These are phyloP conservation scores for Nycticebus coucang DNA, from an alignment of 2,113 vertebrate genomes.

Conservation along the genomic window DNA sequence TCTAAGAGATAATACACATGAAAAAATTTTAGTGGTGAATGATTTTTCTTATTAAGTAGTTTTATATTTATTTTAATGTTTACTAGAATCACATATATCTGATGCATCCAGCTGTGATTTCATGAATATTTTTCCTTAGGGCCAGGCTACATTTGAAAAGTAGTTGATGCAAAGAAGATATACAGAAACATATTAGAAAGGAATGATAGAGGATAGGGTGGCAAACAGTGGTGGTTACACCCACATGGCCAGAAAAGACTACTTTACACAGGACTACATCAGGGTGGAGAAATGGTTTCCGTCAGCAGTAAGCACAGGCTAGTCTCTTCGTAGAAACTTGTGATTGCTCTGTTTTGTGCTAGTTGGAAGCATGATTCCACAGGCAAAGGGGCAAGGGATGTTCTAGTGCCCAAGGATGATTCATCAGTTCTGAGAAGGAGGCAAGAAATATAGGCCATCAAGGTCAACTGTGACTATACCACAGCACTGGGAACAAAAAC, in stretches of 20 bases:
- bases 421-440: background rate
- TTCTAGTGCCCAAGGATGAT: too few relatives aligned
- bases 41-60: background rate
- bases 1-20: background rate
- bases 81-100: background rate
- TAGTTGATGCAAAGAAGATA: background rate
- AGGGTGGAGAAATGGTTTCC: rapidly evolving
- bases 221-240: rapidly evolving
- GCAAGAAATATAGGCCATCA: too few relatives aligned
- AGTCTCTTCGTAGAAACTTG: rapidly evolving
- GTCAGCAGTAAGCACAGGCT: rapidly evolving
- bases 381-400: background rate
- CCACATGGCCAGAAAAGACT: rapidly evolving
- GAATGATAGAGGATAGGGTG: background rate
- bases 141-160: background rate
- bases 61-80: background rate
- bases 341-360: rapidly evolving
- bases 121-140: background rate
- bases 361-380: background rate
- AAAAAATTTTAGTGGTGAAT: too few relatives aligned
- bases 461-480: too few relatives aligned
- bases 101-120: background rate
- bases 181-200: background rate
- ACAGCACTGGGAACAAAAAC: too few relatives aligned
- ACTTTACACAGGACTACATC: background rate